These are phyloP conservation scores for Orchesella cincta DNA, from an alignment of 1,140 invertebrate genomes.

Conservation along the genomic window DNA sequence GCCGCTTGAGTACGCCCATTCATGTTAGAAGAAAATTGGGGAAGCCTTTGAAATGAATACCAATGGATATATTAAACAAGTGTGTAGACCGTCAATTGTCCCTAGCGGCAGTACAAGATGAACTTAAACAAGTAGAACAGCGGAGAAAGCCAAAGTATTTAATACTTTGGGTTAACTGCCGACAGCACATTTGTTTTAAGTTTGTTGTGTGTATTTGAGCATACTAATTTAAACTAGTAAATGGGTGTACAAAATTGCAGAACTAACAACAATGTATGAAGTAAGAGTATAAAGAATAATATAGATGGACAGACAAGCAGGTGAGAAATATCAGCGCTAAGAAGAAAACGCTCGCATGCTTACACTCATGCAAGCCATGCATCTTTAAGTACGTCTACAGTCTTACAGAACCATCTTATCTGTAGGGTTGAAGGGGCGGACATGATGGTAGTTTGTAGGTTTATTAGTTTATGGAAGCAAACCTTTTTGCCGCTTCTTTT, in stretches of 20 bases:
- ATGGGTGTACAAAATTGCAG: too few relatives aligned
- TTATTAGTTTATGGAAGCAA: constrained; percentile 29
- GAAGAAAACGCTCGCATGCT: too few relatives aligned
- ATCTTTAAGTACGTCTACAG: neutral
- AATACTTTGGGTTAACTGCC: neutral
- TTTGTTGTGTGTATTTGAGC: too few relatives aligned
- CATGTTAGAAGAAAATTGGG: neutral
- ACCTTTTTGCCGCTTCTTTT: constrained; percentile 23
- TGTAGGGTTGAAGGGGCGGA: constrained; percentile 2
- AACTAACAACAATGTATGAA: too few relatives aligned
- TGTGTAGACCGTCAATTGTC: neutral
- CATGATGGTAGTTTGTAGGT: constrained; percentile 11
- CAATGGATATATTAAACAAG: neutral
- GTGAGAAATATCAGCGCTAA: too few relatives aligned
- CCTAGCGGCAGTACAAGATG: neutral
- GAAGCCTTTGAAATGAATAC: neutral
- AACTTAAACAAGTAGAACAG: constrained; percentile 7
- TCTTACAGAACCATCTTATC: neutral
- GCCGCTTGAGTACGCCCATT: neutral
- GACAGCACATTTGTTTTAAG: neutral
- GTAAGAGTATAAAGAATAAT: too few relatives aligned
- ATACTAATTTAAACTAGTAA: too few relatives aligned
- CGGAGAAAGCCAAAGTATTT: neutral
- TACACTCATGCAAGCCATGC: too few relatives aligned
- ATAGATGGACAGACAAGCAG: too few relatives aligned